Base-by-base conservation (phyloP, 1,140 invertebrate species). In the Meteorus sp. region DNA sequence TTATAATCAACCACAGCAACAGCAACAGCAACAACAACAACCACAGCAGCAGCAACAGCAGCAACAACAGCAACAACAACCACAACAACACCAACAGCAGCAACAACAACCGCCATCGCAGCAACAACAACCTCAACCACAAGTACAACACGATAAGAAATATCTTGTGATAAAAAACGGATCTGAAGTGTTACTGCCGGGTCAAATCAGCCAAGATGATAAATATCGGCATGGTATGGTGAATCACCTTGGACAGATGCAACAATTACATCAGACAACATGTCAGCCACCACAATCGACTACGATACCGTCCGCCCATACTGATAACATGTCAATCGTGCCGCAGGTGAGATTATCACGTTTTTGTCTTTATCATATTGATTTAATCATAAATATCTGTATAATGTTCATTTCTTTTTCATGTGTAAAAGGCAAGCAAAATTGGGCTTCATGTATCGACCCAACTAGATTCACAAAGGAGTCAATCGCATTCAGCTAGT, bases 121-220 rank as follows among this genome's bases (percentile, higher is more conserved):
- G 20, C 54, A 56, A 20, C 54, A 56, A 0, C 37, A 44, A 7
- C 55, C 33, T 3, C 55, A 56, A 47, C 55, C 47, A 11, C 55
- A 45, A 23, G 27, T 56, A n/a, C 59, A 61, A 22, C 61, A 68
- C 3, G 76, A 78, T 35, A 78, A 79, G 54, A 79, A 78, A 59
- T 77, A 74, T 59, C 47, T 78, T 31, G 75, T 77, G 17, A 79
- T 78, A 53, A 79, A 79, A 43, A 77, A 76, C 56, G 75, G 70
- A 19, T 73, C 71, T 68, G 76, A 76, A 7, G 66, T 72, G n/a
- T 51, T 69, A 41, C 54, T 65, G 13, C 43, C 63, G 23, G 52
- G 67, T 2, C 75, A 75, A 50, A 63, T 75, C 15, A 70, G 53
- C 53, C 72, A 73, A 17, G 76, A 77, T 7, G 75, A 79, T 43